Percentiles rank a stretch among this genome's conserved stretches.
Conservation (phyloP, 2,888 invertebrate genomes). For the Dicranocentrus wangi region DNA sequence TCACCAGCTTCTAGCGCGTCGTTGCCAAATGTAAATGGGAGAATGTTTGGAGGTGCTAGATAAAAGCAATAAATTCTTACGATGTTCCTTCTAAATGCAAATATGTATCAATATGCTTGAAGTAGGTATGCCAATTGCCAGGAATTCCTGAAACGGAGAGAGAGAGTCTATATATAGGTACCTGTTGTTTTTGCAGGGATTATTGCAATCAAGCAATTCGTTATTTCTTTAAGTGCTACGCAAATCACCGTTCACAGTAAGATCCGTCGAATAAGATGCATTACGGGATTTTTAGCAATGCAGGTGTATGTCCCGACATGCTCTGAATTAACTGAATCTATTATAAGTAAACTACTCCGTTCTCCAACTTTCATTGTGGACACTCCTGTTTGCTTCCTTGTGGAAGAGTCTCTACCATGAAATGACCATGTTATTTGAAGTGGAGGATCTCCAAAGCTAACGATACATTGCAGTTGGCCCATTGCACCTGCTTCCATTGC, state of each 20-base stretch:
- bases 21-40: conserved; percentile 80
- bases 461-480: conserved; percentile 82
- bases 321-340: conserved; percentile 80
- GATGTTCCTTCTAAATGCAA: conserved; percentile 74
- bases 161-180: no score
- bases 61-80: conserved; percentile 49
- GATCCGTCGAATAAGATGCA: conserved; percentile 12
- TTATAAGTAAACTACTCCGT: conserved; percentile 74
- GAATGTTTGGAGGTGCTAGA: conserved; percentile 74
- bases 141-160: no score
- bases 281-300: conserved; percentile 81
- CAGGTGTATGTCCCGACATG: conserved; percentile 78
- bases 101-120: no score
- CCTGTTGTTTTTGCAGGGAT: no score
- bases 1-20: conserved; percentile 80
- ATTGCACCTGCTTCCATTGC: conserved; percentile 85
- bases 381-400: conserved; percentile 76
- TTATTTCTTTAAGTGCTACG: conserved; percentile 75
- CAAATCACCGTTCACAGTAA: conserved; percentile 75
- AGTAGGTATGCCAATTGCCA: no score
- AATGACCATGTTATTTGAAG: conserved; percentile 85
- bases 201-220: conserved; percentile 63
- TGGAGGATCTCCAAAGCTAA: conserved; percentile 86
- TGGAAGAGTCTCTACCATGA: conserved; percentile 77
- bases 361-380: conserved; percentile 78